Conservation (phyloP, 2,113 vertebrate species). For the Charadrius vociferus region DNA sequence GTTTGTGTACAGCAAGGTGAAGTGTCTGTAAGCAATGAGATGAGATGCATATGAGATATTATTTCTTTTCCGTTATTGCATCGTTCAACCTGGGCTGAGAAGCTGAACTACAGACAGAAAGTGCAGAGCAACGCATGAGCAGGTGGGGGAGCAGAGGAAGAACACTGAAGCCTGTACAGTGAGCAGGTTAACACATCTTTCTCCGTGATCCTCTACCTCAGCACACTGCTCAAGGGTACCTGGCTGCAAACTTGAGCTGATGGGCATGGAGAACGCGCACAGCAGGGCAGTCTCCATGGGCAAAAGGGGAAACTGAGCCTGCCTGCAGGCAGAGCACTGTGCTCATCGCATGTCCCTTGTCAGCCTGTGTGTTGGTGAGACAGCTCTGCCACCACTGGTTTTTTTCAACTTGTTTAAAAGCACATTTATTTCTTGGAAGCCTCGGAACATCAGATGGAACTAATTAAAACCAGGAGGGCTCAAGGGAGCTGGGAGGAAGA, state of each 20-base stretch:
- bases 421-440: constrained; percentile 54
- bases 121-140: rapidly evolving
- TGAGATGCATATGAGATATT: background rate
- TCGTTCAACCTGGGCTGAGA: background rate
- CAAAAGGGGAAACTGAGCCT: background rate
- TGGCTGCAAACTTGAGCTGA: background rate
- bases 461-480: constrained; percentile 64
- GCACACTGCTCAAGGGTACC: background rate
- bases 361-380: background rate
- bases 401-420: background rate
- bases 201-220: background rate
- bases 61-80: background rate
- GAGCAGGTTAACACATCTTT: background rate
- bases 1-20: background rate
- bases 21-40: background rate
- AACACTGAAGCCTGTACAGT: background rate
- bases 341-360: background rate
- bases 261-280: rapidly evolving
- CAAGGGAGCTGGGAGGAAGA: background rate
- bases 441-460: constrained; percentile 50
- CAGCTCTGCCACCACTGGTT: background rate
- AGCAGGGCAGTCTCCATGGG: background rate
- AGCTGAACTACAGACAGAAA: background rate
- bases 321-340: background rate
- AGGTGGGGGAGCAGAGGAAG: background rate